Percentiles rank a stretch among this genome's conserved stretches.
phyloP scores from a whole-genome alignment of 2,797 vertebrate species.

The Huso huso region DNA sequence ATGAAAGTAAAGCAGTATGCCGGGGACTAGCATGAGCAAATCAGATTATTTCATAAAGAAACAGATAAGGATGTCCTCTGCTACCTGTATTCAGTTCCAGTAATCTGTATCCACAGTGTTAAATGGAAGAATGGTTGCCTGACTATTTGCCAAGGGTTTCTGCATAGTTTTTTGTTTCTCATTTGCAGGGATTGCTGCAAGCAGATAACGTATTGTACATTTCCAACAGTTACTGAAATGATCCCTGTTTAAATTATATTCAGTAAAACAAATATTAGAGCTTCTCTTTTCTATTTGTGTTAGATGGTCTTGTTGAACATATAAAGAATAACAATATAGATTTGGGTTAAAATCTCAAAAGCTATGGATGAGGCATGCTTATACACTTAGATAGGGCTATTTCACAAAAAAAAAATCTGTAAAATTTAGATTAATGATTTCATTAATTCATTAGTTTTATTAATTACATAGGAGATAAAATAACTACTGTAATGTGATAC shows the following conservation, averaged over 20 bases:
- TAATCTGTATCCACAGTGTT: background rate
- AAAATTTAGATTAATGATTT: too few relatives aligned
- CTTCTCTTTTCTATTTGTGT: background rate
- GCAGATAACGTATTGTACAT: background rate
- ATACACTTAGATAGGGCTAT: too few relatives aligned
- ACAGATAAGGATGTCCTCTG: background rate
- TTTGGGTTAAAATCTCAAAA: too few relatives aligned
- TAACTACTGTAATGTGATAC: too few relatives aligned
- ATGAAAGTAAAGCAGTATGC: too few relatives aligned
- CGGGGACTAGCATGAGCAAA: too few relatives aligned
- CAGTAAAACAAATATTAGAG: background rate
- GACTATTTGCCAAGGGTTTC: constrained; percentile 4
- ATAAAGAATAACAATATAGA: background rate
- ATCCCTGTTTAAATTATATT: constrained; percentile 1
- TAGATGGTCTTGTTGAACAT: constrained; percentile 2
- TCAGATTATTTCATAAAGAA: background rate
- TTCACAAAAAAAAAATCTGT: too few relatives aligned
- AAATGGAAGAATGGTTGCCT: background rate
- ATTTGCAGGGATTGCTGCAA: background rate
- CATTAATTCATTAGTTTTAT: too few relatives aligned
- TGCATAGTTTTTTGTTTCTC: background rate
- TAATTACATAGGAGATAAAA: too few relatives aligned
- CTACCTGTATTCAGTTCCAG: too few relatives aligned
- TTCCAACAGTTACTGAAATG: background rate
- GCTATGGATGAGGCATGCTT: too few relatives aligned